phyloP scores from a whole-genome alignment of 2,797 vertebrate species.

The Amniataba percoides region DNA sequence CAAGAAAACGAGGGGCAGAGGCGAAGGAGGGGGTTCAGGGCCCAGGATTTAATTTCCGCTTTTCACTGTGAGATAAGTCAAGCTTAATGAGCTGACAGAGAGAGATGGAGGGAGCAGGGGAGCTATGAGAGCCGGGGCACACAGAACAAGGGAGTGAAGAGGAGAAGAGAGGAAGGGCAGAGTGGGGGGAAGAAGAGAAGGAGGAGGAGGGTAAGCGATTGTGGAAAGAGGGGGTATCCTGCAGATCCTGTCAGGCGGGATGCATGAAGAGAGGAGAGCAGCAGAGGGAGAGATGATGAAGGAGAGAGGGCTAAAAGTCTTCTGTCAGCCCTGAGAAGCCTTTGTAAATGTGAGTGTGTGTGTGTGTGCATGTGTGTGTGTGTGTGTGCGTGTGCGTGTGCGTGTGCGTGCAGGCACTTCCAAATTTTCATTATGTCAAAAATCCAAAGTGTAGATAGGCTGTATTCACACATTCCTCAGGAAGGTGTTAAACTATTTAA shows the following conservation, averaged over 20 bases:
- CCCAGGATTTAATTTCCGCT: slow-evolving; percentile 83
- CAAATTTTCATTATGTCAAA: slow-evolving; percentile 22
- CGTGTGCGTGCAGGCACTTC: neutral
- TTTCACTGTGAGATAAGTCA: slow-evolving; percentile 80
- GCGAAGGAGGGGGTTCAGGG: slow-evolving; percentile 55
- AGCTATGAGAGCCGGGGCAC: slow-evolving; percentile 56
- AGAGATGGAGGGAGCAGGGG: slow-evolving; percentile 67
- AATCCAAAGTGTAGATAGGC: neutral
- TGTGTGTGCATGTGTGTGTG: slow-evolving; percentile 12
- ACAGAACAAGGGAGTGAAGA: slow-evolving; percentile 51
- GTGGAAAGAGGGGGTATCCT: slow-evolving; percentile 53
- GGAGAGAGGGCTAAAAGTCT: slow-evolving; percentile 33
- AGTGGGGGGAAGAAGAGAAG: neutral
- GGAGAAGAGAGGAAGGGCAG: slow-evolving; percentile 40
- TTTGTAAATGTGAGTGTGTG: slow-evolving; percentile 16
- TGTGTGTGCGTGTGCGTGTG: slow-evolving; percentile 16
- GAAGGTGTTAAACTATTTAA: slow-evolving; percentile 29
- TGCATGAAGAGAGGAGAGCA: slow-evolving; percentile 30
- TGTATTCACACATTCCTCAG: slow-evolving; percentile 26
- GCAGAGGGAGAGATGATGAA: slow-evolving; percentile 32
- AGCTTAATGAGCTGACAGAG: slow-evolving; percentile 83
- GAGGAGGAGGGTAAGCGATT: slow-evolving; percentile 42
- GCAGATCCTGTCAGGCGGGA: slow-evolving; percentile 51
- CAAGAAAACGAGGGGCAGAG: slow-evolving; percentile 59
- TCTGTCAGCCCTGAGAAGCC: slow-evolving; percentile 1